phyloP scores from a whole-genome alignment of 2,797 vertebrate genomes.

The Bufotes viridis region DNA sequence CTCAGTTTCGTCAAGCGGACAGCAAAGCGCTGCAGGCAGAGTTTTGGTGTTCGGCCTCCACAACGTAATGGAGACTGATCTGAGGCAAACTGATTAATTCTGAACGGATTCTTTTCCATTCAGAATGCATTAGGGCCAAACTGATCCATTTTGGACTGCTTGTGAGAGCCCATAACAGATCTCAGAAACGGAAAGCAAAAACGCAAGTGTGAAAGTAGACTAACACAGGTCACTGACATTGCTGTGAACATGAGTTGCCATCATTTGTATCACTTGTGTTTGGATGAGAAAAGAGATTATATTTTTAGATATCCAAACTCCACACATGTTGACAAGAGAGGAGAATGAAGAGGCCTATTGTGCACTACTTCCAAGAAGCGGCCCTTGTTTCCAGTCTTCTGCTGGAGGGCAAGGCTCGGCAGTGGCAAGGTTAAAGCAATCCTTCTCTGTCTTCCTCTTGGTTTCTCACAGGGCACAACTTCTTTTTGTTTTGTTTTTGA shows the following conservation, averaged over 20 bases:
- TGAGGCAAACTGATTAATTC: too few relatives aligned
- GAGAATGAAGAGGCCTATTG: constrained; percentile 43
- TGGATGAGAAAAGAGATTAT: constrained; percentile 23
- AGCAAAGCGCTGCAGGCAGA: too few relatives aligned
- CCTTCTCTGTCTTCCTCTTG: not conserved
- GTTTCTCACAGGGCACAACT: constrained; percentile 38
- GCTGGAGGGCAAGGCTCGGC: constrained; percentile 35
- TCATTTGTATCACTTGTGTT: not conserved
- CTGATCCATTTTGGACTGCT: too few relatives aligned
- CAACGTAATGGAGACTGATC: too few relatives aligned
- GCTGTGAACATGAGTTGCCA: not conserved
- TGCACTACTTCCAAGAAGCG: constrained; percentile 29
- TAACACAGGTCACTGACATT: not conserved
- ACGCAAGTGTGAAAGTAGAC: too few relatives aligned
- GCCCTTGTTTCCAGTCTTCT: constrained; percentile 21
- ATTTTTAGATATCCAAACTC: constrained; percentile 49
- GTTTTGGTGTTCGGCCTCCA: too few relatives aligned
- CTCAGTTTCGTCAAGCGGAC: too few relatives aligned
- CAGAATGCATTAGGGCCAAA: too few relatives aligned
- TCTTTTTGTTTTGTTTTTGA: constrained; percentile 54
- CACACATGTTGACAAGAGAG: constrained; percentile 38
- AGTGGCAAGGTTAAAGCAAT: constrained; percentile 48
- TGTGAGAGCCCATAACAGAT: too few relatives aligned
- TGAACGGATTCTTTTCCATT: too few relatives aligned
- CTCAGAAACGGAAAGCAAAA: too few relatives aligned